Base-by-base conservation (phyloP, 2,888 invertebrate genomes). In the Tanytarsus gracilentus region DNA sequence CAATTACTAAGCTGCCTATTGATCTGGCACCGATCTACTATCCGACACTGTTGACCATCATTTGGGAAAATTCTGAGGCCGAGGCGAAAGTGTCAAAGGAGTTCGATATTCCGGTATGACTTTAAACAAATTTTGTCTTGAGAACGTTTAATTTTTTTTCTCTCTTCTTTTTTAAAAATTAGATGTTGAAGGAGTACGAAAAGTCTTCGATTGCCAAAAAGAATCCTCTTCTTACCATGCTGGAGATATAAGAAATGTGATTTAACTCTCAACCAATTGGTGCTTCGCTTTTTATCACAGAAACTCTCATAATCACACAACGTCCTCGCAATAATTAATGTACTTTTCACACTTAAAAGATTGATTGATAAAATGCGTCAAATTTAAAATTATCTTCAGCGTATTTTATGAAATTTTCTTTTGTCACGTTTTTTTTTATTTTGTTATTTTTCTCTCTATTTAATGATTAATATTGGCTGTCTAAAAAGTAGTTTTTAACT, bases 131-230 rank as follows among this genome's bases (percentile, higher is more conserved):
- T 14, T 30, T 30, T 5, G 11, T 9, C 26, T 39, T 33, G 26
- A 44, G 30, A 30, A 16, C 27, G 16, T 9, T 52, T 61, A 11
- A 53, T 33, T 51, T 56, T 21, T 59, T 8, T 26, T 50, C 27
- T 26, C 59, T 52, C 49, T 39, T 16, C 9, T 51, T 18, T 56
- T 9, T 9, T 16, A 53, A 64, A 8, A n/a, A n/a, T n/a, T 62
- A 73, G 74, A 69, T 69, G 50, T 65, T 74, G 25, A 74, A 73
- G 62, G 74, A 72, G 63, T 74, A 74, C 63, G 69, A 69, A 63
- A 70, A 70, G 66, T 72, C 74, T 62, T 72, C 72, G 51, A 67
- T 69, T 58, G 73, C 71, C 36, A 70, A 71, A 63, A 70, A 68
- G 61, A 73, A 74, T 68, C 70, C 67, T 64, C 67, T 74, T 59